These are phyloP conservation scores for Drosophila teissieri DNA, from an alignment of 1,140 invertebrate species.

Conservation along the genomic window DNA sequence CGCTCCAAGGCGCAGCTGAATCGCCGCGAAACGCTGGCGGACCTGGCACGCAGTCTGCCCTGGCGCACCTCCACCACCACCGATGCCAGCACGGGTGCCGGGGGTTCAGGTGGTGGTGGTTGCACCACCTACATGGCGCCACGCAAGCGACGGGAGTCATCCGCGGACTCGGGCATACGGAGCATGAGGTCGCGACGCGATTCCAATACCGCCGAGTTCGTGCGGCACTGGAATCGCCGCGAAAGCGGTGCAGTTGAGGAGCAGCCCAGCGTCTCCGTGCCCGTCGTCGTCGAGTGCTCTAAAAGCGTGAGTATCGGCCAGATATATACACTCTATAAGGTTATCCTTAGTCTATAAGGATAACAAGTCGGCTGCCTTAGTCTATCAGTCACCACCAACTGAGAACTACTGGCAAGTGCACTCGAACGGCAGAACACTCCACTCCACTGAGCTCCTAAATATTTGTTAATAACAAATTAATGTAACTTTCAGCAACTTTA, in stretches of 20 bases:
- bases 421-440: no score
- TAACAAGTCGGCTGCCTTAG: no score
- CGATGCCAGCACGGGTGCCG: conserved; percentile 84
- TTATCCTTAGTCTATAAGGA: no score
- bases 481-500: no score
- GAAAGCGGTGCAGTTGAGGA: conserved; percentile 84
- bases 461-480: neutral
- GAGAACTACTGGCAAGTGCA: neutral
- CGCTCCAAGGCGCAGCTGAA: conserved; percentile 89
- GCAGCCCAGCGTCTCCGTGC: conserved; percentile 46
- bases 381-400: no score
- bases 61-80: conserved; percentile 88
- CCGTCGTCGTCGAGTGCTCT: conserved; percentile 70
- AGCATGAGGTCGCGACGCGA: conserved; percentile 90
- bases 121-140: conserved; percentile 85
- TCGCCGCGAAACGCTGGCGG: conserved; percentile 93
- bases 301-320: conserved; percentile 70
- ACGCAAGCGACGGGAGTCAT: conserved; percentile 91
- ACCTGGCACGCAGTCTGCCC: conserved; percentile 90
- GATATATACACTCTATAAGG: no score
- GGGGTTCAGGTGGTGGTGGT: conserved; percentile 42
- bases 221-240: conserved; percentile 88
- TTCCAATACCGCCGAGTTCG: conserved; percentile 90
- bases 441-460: neutral
- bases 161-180: conserved; percentile 92